Conservation (phyloP, 2,888 invertebrate genomes). For the Dastarcus helophoroides region DNA sequence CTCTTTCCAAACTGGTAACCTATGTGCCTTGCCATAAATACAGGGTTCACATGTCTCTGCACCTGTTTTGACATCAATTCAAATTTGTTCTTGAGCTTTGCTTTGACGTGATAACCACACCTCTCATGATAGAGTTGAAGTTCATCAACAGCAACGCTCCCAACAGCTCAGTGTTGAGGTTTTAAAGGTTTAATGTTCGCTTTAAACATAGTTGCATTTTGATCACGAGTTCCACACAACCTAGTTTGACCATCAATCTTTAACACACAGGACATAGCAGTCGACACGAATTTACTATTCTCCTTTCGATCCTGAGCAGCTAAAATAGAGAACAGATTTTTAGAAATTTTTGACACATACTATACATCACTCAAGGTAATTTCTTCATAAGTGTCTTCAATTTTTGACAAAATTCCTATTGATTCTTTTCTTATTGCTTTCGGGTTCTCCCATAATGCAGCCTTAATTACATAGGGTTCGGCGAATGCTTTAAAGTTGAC, state of each 20-base stretch:
- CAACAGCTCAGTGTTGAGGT: too few species aligned
- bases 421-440: background rate
- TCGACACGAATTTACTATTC: too few species aligned
- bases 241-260: too few species aligned
- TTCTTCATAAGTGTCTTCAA: too few species aligned
- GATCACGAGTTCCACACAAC: constrained; percentile 17
- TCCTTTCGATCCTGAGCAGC: too few species aligned
- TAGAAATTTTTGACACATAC: too few species aligned
- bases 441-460: background rate
- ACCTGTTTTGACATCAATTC: constrained; percentile 20
- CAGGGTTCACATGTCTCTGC: too few species aligned
- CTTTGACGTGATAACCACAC: constrained; percentile 27
- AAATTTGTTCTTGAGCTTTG: constrained; percentile 19
- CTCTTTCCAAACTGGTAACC: constrained; percentile 21
- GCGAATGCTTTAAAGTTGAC: background rate
- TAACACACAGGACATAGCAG: too few species aligned
- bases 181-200: constrained; percentile 16
- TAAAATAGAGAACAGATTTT: too few species aligned
- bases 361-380: too few species aligned
- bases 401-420: background rate
- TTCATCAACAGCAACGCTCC: too few species aligned
- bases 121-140: constrained; percentile 23
- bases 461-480: background rate
- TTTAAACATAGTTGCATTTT: constrained; percentile 16
- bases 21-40: constrained; percentile 20